These are phyloP conservation scores for Polietes domitor DNA, from an alignment of 2,888 invertebrate species.

Conservation along the genomic window DNA sequence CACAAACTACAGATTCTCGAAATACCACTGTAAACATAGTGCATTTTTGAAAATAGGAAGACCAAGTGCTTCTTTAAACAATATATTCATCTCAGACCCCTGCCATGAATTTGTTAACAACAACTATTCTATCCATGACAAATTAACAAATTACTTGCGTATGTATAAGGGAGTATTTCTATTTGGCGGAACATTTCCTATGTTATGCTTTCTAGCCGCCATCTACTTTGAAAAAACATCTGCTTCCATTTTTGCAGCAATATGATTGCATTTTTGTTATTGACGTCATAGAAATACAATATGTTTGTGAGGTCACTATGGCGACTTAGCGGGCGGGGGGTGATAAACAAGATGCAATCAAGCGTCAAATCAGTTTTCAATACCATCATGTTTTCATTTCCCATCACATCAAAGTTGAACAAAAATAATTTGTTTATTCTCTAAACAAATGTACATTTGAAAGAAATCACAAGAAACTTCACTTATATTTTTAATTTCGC, in stretches of 20 bases:
- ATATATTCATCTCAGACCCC: no score
- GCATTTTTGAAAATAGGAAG: no score
- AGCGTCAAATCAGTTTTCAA: slow-evolving; percentile 61
- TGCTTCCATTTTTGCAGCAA: slow-evolving; percentile 20
- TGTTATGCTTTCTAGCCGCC: not conserved
- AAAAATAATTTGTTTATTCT: not conserved
- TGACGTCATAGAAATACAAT: slow-evolving; percentile 44
- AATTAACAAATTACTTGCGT: no score
- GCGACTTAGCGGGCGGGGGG: slow-evolving; percentile 45
- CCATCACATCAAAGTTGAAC: slow-evolving; percentile 52
- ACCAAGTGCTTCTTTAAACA: no score
- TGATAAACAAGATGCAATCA: slow-evolving; percentile 65
- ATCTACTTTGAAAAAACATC: not conserved
- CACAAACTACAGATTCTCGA: no score
- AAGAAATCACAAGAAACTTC: not conserved
- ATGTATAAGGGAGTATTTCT: no score
- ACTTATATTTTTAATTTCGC: slow-evolving; percentile 13
- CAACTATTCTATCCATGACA: no score
- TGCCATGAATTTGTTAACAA: no score
- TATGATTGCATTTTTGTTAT: slow-evolving; percentile 35
- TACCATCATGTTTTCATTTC: slow-evolving; percentile 63
- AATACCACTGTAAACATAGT: no score
- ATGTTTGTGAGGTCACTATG: slow-evolving; percentile 56
- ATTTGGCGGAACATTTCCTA: not conserved
- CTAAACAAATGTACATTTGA: not conserved